Percentiles rank a stretch among this genome's conserved stretches.
phyloP scores from a whole-genome alignment of 1,140 invertebrate species.

The Hylyphantes graminicola region DNA sequence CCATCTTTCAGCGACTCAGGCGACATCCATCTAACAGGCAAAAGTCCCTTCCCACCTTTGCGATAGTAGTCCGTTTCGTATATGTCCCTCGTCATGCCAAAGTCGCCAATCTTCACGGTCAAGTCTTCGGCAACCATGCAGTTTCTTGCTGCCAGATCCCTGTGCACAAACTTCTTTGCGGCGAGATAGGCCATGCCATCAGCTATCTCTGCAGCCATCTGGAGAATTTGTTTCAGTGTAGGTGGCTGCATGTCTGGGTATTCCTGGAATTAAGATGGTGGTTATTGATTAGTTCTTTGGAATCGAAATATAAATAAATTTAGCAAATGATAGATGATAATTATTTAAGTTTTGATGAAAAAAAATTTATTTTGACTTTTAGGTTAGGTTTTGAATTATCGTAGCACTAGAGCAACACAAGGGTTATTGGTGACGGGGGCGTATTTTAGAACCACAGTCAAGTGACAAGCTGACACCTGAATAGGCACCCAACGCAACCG shows the following conservation, averaged over 20 bases:
- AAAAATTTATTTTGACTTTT: too few species aligned
- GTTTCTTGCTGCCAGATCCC: slow-evolving; percentile 96
- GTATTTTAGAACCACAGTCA: too few species aligned
- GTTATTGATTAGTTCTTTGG: neutral
- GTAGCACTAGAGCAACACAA: too few species aligned
- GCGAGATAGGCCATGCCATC: slow-evolving; percentile 98
- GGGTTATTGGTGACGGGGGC: too few species aligned
- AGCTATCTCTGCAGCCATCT: slow-evolving; percentile 98
- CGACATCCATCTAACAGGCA: slow-evolving; percentile 92
- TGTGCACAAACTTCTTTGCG: slow-evolving; percentile 94
- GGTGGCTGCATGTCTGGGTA: slow-evolving; percentile 60
- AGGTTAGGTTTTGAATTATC: too few species aligned
- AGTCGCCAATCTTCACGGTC: slow-evolving; percentile 96
- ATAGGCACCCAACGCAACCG: too few species aligned
- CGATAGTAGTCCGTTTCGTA: slow-evolving; percentile 97
- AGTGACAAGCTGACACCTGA: too few species aligned
- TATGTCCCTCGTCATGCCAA: slow-evolving; percentile 92
- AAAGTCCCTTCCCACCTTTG: slow-evolving; percentile 83
- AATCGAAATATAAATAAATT: neutral
- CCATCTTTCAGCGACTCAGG: slow-evolving; percentile 97
- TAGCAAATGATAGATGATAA: neutral
- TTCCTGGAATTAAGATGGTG: slow-evolving; percentile 40
- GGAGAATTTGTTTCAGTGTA: slow-evolving; percentile 68
- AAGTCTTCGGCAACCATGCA: slow-evolving; percentile 93
- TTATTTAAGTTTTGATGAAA: neutral